phyloP scores from a whole-genome alignment of 2,113 vertebrate genomes.

The Perca schrenkii region DNA sequence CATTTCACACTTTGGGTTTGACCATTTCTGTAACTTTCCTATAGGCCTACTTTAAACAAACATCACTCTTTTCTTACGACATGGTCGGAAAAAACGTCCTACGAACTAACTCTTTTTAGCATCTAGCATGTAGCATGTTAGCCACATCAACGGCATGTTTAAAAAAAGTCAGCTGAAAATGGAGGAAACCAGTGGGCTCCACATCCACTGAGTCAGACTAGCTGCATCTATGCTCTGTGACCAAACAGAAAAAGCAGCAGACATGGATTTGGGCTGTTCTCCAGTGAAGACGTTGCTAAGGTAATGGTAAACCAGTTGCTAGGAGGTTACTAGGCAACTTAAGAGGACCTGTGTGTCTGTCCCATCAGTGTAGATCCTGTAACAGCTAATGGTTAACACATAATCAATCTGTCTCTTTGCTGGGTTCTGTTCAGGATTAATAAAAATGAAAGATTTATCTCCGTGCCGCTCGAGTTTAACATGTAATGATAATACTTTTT shows the following conservation, averaged over 20 bases:
- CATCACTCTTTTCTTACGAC: background rate
- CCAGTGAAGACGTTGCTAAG: constrained; percentile 37
- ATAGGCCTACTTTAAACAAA: too few relatives aligned
- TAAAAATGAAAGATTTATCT: background rate
- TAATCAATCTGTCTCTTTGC: constrained; percentile 38
- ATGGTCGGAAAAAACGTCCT: background rate
- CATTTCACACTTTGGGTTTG: background rate
- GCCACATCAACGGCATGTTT: background rate
- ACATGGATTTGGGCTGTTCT: constrained; percentile 51
- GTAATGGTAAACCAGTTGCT: constrained; percentile 38
- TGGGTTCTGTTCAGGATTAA: constrained; percentile 3
- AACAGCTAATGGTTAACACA: constrained; percentile 74
- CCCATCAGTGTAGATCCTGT: constrained; percentile 13
- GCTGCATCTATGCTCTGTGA: background rate
- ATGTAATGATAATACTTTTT: background rate
- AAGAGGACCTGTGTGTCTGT: constrained; percentile 35
- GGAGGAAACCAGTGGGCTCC: background rate
- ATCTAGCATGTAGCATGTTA: background rate
- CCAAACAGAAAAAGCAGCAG: constrained; percentile 15
- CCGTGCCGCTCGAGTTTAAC: background rate
- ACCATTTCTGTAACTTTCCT: too few relatives aligned
- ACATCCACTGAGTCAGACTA: background rate
- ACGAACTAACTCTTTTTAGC: too few relatives aligned
- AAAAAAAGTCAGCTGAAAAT: background rate
- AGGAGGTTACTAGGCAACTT: constrained; percentile 59